Evolutionary conservation across 2,888 invertebrate genomes (phyloP), one percentile per base, ranked within the genome.

Genomic region (Aspidiotus destructor): DNA sequence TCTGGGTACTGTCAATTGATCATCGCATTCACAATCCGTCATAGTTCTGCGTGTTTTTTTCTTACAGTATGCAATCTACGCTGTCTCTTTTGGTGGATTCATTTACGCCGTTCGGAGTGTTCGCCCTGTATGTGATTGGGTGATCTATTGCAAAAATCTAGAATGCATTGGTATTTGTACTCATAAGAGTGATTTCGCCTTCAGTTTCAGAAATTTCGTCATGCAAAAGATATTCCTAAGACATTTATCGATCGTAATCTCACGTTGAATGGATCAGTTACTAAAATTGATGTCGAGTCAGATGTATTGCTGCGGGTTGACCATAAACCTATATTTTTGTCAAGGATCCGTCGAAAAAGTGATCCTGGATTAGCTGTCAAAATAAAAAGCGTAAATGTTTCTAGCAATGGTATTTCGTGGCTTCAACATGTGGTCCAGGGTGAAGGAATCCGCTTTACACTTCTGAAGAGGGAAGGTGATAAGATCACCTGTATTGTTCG

Each of bases 161-260:
- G 13, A 3, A 52, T n/a, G 52, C 3, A 52, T 52, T 52, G 3
- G n/a, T 1, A 52, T 52, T 52, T 52, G n/a, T 52, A 13, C 5
- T 52, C 52, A 11, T 52, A 5, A 11, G 3, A 3, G 11, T n/a
- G 52, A 52, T n/a, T n/a, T n/a, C 11, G n/a, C n/a, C 60, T 48
- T 42, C 52, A 67, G 67, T 58, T 67, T n/a, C 57, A 67, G 15
- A 67, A 67, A 48, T 67, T 67, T 58, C 42, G n/a, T 5, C 57
- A 60, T 15, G 67, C 67, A 0, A 48, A 15, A 2, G 44, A 58
- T 10, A 67, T 67, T n/a, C 67, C 67, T 3, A 17, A 58, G 44
- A 48, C 67, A 1, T 67, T 67, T 28, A 67, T 67, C 48, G 52
- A 67, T 52, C 60, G 60, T 15, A 57, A 41, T 8, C 16, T 67